phyloP scores from a whole-genome alignment of 2,888 invertebrate species.

The Antheraea yamamai region DNA sequence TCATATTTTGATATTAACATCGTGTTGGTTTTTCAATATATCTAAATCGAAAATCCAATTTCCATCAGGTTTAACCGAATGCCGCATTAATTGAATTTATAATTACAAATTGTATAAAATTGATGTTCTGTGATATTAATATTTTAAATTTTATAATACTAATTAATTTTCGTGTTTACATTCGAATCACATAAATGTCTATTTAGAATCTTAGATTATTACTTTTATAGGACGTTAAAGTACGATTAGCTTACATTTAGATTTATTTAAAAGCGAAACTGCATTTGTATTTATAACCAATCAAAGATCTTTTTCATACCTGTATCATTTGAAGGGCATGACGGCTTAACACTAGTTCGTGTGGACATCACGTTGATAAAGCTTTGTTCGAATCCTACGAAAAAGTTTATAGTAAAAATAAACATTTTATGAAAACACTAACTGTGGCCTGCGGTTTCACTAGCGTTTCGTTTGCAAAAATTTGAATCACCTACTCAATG shows the following conservation, averaged over 20 bases:
- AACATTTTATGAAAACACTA: neutral
- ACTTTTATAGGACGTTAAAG: neutral
- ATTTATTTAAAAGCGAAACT: neutral
- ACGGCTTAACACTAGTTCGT: neutral
- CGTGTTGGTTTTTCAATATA: constrained; percentile 49
- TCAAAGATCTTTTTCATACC: neutral
- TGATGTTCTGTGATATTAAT: constrained; percentile 27
- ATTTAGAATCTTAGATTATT: neutral
- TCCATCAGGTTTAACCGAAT: neutral
- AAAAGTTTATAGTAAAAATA: neutral
- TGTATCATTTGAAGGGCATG: neutral
- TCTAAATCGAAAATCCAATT: neutral
- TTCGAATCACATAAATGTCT: neutral
- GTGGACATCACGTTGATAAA: neutral
- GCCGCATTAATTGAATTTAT: neutral
- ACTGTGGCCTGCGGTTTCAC: too few relatives aligned
- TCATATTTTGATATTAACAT: constrained; percentile 62
- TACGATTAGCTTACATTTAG: neutral
- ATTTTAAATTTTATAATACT: neutral
- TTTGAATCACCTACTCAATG: too few relatives aligned
- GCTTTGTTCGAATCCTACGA: neutral
- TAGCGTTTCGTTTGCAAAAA: too few relatives aligned
- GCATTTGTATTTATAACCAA: neutral
- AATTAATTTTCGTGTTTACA: neutral
- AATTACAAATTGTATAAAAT: constrained; percentile 29